A percentile compares a stretch with the other conserved stretches of the same genome.
phyloP scores from a whole-genome alignment of 2,797 vertebrate genomes.

The Pangasius larnaudii region DNA sequence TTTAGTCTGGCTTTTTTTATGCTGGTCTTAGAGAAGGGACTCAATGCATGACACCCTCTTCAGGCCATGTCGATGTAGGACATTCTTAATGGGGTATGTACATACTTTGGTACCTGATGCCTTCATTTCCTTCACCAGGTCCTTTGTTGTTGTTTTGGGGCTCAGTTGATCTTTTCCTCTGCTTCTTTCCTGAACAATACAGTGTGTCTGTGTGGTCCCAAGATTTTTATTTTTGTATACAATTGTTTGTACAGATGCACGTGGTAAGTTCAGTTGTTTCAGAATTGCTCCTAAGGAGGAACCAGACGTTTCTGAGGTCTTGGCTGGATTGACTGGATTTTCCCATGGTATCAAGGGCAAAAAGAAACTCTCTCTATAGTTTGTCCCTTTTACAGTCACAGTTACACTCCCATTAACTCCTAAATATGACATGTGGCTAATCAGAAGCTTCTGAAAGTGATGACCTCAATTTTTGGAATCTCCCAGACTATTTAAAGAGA shows the following conservation, averaged over 20 bases:
- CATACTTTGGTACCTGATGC: not conserved
- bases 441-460: not conserved
- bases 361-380: not conserved
- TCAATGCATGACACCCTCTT: not conserved
- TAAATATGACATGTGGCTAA: not conserved
- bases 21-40: not conserved
- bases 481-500: not conserved
- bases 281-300: not conserved
- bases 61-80: not conserved
- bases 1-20: not conserved
- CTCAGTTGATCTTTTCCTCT: no score
- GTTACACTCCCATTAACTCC: not conserved
- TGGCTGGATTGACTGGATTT: not conserved
- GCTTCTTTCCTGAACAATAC: no score
- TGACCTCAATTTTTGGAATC: not conserved
- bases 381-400: not conserved
- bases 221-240: no score
- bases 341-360: not conserved
- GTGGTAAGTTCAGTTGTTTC: not conserved
- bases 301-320: not conserved
- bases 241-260: not conserved
- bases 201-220: no score
- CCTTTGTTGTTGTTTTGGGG: not conserved
- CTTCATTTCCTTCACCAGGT: not conserved
- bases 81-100: not conserved